Evolutionary conservation across 92 coral and sea anemone genomes (phyloP).

Genomic region (Epizoanthus rinbou): DNA sequence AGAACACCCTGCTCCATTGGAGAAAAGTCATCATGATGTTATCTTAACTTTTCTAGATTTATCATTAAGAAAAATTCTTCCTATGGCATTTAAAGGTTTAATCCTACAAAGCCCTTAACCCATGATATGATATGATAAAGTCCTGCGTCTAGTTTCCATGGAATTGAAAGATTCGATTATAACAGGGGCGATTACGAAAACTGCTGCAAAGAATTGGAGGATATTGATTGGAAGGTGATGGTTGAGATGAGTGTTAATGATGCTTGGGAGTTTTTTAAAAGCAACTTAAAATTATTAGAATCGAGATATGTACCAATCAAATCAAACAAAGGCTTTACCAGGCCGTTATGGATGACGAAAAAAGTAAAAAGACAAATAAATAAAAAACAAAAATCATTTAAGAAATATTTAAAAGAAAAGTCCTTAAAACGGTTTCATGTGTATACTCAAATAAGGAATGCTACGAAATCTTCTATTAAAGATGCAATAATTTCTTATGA

Average conservation of each 20-base stretch:
- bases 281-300: conserved; percentile 9
- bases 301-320: conserved; percentile 17
- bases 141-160: no score
- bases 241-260: conserved; percentile 9
- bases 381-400: no score
- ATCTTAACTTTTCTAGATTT: no score
- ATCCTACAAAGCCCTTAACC: no score
- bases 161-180: no score
- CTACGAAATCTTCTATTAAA: not conserved
- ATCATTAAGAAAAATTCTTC: no score
- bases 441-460: not conserved
- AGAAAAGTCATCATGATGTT: no score
- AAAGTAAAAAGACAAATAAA: not conserved
- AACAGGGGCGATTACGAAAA: conserved; percentile 19
- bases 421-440: not conserved
- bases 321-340: conserved; percentile 6
- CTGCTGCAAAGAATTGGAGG: not conserved
- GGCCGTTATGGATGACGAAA: conserved; percentile 10
- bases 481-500: not conserved
- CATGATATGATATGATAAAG: no score
- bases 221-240: conserved; percentile 17
- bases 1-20: no score
- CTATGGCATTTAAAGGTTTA: no score
- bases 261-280: conserved; percentile 22
- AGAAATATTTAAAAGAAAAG: no score